Evolutionary conservation across 53 echinoderm and acorn worm species (phyloP), one percentile per base, ranked within the genome.

Genomic region (Arbacia lixula): DNA sequence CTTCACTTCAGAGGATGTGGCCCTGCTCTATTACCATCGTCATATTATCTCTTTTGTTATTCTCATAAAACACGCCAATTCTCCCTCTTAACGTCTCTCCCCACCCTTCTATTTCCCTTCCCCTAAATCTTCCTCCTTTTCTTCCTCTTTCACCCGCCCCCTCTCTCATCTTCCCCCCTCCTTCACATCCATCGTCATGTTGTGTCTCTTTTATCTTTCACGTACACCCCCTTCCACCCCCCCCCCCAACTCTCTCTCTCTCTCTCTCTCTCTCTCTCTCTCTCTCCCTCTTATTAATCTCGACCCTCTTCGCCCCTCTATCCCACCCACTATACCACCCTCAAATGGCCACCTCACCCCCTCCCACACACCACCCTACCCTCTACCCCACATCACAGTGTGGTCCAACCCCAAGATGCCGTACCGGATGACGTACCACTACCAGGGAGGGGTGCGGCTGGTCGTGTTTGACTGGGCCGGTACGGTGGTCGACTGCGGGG

Each of bases 391-490:
- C 38, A 5, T 5, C 37, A 24, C 51, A 76, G 76, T 85, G 36
- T 95, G 93, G 96, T 87, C 64, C 46, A 96, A 96, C 46, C 38
- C 85, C 0, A 66, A 46, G 4, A 96, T 96, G 96, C 76, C 87
- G 32, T 93, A 91, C 68, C 96, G 88, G 19, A 86, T 87, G 65
- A 52, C 60, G 16, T 71, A 85, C 16, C 79, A 71, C 17, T 96
- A 93, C 83, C 68, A 79, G 10, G 96, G 96, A 11, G 73, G 68
- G 30, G 60, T 96, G 4, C 93, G 93, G 68, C 87, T 89, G 12
- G 88, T 96, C 29, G 85, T 96, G 32, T 96, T 96, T 83, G 96
- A 96, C 78, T 96, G 96, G 96, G 93, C 93, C 5, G 96, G 96
- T 0, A 96, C 96, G 1, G 88, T 96, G 1, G 83, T 93, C 0